These are phyloP conservation scores for Drymodes brunneopygia DNA, from an alignment of 2,113 vertebrate species.

Conservation along the genomic window DNA sequence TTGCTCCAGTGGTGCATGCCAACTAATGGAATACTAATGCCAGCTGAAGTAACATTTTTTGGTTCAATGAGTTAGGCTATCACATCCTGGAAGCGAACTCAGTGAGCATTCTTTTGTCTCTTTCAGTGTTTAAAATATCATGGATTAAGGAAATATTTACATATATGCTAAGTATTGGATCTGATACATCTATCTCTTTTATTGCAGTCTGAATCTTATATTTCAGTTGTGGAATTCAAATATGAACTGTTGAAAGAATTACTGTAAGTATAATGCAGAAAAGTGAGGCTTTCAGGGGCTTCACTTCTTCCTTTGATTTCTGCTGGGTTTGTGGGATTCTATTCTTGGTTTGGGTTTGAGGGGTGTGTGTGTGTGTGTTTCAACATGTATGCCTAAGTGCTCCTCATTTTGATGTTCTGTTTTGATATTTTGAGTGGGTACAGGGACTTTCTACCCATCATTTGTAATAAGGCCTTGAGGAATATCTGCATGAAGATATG, in stretches of 20 bases:
- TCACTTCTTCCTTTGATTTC: not conserved
- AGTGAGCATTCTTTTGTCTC: not conserved
- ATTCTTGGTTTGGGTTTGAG: not conserved
- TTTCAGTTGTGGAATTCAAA: not conserved
- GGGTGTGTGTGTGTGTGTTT: fast-evolving
- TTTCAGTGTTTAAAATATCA: not conserved
- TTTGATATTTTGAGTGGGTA: not conserved
- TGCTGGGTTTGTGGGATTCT: not conserved
- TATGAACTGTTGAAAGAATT: not conserved
- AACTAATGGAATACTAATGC: not conserved
- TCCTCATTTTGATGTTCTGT: not conserved
- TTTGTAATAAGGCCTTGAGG: not conserved
- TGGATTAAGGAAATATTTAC: not conserved
- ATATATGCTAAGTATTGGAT: not conserved
- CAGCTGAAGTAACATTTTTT: slow-evolving; percentile 22
- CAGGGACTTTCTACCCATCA: not conserved
- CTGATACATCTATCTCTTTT: not conserved
- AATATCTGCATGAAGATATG: not conserved
- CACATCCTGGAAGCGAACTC: not conserved
- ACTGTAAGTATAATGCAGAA: not conserved
- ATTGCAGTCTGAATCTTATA: not conserved
- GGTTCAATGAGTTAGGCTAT: not conserved
- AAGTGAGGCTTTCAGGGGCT: fast-evolving
- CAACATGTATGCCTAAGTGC: not conserved
- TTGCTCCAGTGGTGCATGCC: not conserved